Base-by-base conservation (phyloP, 2,113 vertebrate genomes). In the Spea multiplicata region DNA sequence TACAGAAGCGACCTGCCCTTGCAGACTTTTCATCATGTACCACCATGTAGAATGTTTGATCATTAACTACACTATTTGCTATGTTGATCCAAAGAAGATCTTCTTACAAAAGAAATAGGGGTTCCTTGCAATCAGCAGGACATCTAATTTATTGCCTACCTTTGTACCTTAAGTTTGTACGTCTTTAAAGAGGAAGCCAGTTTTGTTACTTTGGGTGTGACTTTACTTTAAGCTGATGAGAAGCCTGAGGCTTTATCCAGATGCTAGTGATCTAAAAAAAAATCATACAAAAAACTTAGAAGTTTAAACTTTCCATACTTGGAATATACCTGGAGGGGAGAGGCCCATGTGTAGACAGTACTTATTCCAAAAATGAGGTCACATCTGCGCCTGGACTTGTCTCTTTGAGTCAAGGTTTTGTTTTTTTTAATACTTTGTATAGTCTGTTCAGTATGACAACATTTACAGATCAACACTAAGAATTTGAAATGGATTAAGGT, bases 301-400 rank as follows among this genome's bases (percentile, higher is more conserved):
- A 12, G 71, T 68, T 57, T 74, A 59, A 48, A 80, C 71, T 80
- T 80, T 80, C 65, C 52, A 14, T n/a, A 52, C 47, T 59, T 44
- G 62, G 70, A 79, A 66, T 59, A 74, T 44, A 68, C 78, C 78
- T 80, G 71, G 52, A 74, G 71, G 78, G 64, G 52, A 78, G 64
- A 73, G 64, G 65, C 65, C 71, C 71, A 68, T 16, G 50, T 80
- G 71, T 68, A 80, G 71, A 73, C 71, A 80, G 71, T 59, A 30
- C 64, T 4, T 47, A 71, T 59, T 80, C 64, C 50, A 80, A 66
- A 68, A 71, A 80, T 68, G 71, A 74, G 71, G 71, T 73, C 49
- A 74, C 61, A 73, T 50, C 71, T 80, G 16, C 7, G 78, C 16
- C 78, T 74, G 65, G 65, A 71, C 78, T 73, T 61, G 78, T 66